Base-by-base conservation (phyloP, 2,797 vertebrate genomes). In the Heteromormyrus szaboi region DNA sequence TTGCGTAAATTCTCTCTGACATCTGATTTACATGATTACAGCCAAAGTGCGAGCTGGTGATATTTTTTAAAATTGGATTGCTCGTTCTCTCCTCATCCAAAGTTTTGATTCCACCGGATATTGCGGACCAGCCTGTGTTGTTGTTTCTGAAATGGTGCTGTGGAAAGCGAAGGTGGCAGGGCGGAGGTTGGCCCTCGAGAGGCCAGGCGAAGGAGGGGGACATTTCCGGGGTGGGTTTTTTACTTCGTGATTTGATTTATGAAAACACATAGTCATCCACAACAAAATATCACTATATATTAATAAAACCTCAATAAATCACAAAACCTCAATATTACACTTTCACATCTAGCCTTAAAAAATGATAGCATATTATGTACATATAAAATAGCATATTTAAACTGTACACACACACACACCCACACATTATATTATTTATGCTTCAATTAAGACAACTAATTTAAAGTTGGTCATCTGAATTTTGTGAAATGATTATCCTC, bases 21-120 rank as follows among this genome's bases (percentile, higher is more conserved):
- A 44, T 17, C 81, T 90, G 88, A 85, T 90, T 88, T 90, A 54
- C 87, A 90, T 89, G 87, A 88, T 90, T 79, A 88, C 62, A 53
- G 87, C 54, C 46, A 59, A 86, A 90, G 53, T 25, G 86, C 54
- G 53, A 89, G 81, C 85, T 62, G 46, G 62, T 25, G 79, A 56
- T 86, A 65, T 88, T 68, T 68, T 33, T 89, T 54, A 19, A 56
- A 88, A 88, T 90, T 79, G 56, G 48, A 88, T 90, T 79, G 56
- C 22, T 44, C 41, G 44, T 76, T 54, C 79, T 5, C 22, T 76
- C 87, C 29, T 90, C 50, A 5, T 48, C 59, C 48, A 65, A 90
- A 90, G 56, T 90, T 87, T 76, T 88, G 54, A 90, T 90, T 88
- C 65, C 72, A 29, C 48, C 37, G 62, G 89, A 85, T n/a, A 88